Evolutionary conservation across 2,113 vertebrate genomes (phyloP).

Genomic region (Crotalus tigris): DNA sequence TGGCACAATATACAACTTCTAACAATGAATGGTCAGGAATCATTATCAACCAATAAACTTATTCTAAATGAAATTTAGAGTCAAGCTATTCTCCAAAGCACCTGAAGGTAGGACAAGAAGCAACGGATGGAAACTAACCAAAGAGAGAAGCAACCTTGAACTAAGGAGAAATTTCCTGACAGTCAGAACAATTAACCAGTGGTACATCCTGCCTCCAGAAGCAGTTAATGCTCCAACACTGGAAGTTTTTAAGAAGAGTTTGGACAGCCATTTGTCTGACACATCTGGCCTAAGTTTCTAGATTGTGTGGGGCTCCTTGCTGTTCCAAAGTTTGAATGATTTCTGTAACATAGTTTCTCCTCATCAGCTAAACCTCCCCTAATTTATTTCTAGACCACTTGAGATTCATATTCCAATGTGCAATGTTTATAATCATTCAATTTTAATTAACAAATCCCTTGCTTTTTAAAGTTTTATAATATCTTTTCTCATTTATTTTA

Average conservation of each 20-base stretch:
- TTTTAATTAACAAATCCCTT: slow-evolving; percentile 19
- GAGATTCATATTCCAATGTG: slow-evolving; percentile 18
- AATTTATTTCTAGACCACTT: slow-evolving; percentile 7
- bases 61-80: background rate
- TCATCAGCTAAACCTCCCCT: slow-evolving; percentile 9
- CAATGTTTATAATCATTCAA: background rate
- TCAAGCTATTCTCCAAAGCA: too few species aligned
- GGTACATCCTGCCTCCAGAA: too few species aligned
- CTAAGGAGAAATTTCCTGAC: too few species aligned
- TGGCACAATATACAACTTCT: background rate
- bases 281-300: background rate
- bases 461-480: background rate
- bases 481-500: background rate
- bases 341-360: background rate
- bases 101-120: too few species aligned
- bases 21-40: too few species aligned
- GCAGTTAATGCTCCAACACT: too few species aligned
- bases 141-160: too few species aligned
- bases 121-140: too few species aligned
- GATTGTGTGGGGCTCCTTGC: background rate
- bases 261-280: too few species aligned
- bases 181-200: too few species aligned
- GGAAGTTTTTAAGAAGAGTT: too few species aligned
- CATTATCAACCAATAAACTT: background rate
- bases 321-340: slow-evolving; percentile 12